Percentiles rank a stretch among this genome's conserved stretches.
Evolutionary conservation across 2,113 vertebrate genomes (phyloP).

Genomic region (Sapayoa aenigma): DNA sequence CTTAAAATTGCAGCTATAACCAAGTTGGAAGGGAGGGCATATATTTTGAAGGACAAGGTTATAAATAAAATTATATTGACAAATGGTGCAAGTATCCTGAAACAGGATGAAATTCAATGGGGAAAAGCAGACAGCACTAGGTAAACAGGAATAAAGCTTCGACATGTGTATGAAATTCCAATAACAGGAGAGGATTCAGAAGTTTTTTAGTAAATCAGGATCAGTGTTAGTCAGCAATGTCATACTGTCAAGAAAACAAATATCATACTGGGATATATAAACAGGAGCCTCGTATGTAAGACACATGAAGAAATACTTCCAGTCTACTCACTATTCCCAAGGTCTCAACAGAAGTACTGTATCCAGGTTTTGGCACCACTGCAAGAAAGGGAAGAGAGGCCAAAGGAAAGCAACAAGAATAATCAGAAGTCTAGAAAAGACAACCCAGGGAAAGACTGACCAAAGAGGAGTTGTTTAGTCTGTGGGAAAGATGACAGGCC

Average conservation of each 20-base stretch:
- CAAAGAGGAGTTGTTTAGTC: neutral
- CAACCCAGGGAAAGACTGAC: neutral
- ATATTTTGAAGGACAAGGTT: neutral
- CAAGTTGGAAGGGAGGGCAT: neutral
- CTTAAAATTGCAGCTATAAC: neutral
- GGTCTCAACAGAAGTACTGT: conserved; percentile 8
- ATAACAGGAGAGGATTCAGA: neutral
- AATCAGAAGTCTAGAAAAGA: neutral
- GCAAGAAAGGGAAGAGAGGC: neutral
- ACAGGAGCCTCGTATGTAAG: neutral
- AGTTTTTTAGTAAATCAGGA: neutral
- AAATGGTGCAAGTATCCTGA: neutral
- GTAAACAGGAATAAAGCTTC: neutral
- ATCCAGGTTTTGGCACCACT: neutral
- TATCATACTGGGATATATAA: conserved; percentile 28
- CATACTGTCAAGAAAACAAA: conserved; percentile 31
- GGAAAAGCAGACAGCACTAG: neutral
- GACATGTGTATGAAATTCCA: neutral
- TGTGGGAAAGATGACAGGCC: neutral
- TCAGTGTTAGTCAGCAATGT: conserved; percentile 11
- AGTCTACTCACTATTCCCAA: neutral
- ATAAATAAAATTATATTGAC: neutral
- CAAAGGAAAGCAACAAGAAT: conserved; percentile 35
- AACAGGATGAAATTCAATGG: neutral
- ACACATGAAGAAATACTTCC: conserved; percentile 17